Evolutionary conservation across 2,113 vertebrate genomes (phyloP), one percentile per base, ranked within the genome.

Genomic region (Melanotaenia duboulayi): DNA sequence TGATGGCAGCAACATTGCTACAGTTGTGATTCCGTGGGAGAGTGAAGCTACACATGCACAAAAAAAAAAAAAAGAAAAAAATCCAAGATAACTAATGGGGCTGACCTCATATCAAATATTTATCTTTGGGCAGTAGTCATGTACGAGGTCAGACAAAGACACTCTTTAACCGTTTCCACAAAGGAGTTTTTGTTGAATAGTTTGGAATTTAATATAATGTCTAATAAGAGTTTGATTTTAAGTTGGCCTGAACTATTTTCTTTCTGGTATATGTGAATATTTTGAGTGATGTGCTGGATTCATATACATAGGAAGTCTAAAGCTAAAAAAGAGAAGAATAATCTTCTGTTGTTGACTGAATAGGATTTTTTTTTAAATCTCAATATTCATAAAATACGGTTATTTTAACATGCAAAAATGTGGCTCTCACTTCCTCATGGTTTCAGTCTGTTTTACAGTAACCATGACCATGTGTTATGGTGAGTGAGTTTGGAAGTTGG

Each of bases 1-100:
- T 0, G 5, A 61, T 2, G 1, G 11, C 4, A 28, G 56, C 28
- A n/a, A 17, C 12, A 24, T n/a, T 57, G 19, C 39, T 58, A 20
- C 51, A 48, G 57, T 61, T 28, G 13, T 50, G 28, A 63, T 37
- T 71, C 57, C 42, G 24, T 16, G 4, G 22, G 62, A 74, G 46
- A 76, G n/a, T 17, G 10, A 37, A 59, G 68, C 32, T 35, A 35
- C 8, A 9, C 8, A 35, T 9, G 8, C 8, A 35, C 8, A 35
- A 6, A 35, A 6, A 35, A 6, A 28, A 28, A 28, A 28, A 28
- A 28, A 28, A 28, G 6, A 51, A 32, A 61, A 74, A 49, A 13
- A 58, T 56, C n/a, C 0, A 40, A 13, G 37, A 55, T 3, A 23
- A 11, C 16, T 40, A 8, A 11, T 5, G 0, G 61, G 46, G 13